These are phyloP conservation scores for Pseudomyrmex cubaensis DNA, from an alignment of 1,140 invertebrate species.

Conservation along the genomic window DNA sequence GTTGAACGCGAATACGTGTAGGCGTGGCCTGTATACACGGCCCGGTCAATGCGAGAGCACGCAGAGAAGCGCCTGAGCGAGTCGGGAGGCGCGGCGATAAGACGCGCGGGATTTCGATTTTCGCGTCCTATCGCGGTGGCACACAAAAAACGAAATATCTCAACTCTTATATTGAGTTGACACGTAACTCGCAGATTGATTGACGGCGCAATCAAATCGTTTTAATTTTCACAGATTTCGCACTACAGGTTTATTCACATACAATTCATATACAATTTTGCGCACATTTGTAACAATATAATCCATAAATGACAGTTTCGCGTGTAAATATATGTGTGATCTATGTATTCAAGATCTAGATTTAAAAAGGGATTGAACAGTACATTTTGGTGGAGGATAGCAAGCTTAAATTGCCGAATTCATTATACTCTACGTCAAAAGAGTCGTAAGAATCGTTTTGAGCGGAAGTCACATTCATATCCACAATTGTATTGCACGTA, in stretches of 20 bases:
- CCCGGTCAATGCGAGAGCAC: constrained; percentile 58
- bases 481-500: constrained; percentile 11
- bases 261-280: neutral
- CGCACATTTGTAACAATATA: neutral
- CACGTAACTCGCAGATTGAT: too few species aligned
- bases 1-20: constrained; percentile 60
- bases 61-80: neutral
- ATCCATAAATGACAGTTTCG: neutral
- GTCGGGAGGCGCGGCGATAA: too few species aligned
- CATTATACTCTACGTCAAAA: neutral
- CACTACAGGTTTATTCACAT: neutral
- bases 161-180: too few species aligned
- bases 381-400: neutral
- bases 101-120: constrained; percentile 26
- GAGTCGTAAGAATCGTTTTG: neutral
- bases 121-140: too few species aligned
- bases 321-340: too few species aligned
- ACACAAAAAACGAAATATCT: too few species aligned
- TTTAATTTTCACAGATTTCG: neutral
- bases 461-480: neutral
- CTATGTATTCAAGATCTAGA: too few species aligned
- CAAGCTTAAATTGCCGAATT: constrained; percentile 9
- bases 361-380: constrained; percentile 3
- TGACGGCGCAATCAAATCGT: neutral
- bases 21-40: constrained; percentile 63